These are phyloP conservation scores for Melanostigma gelatinosum DNA, from an alignment of 2,113 vertebrate genomes.

Conservation along the genomic window DNA sequence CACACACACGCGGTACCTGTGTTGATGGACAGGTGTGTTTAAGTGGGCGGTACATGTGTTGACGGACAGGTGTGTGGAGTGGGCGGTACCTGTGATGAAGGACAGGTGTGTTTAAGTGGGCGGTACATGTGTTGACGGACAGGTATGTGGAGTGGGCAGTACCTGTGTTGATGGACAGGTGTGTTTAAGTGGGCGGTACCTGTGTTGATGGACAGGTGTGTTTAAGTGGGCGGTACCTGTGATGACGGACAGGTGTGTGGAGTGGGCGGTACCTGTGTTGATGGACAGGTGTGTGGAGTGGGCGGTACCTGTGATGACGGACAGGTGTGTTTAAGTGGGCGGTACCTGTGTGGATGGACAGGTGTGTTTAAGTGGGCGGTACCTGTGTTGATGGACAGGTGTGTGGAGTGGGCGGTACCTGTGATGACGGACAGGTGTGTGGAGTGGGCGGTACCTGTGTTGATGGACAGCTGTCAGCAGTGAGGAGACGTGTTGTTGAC, in stretches of 20 bases:
- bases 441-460: conserved; percentile 38
- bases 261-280: not conserved
- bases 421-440: not conserved
- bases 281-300: not conserved
- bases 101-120: not conserved
- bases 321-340: not conserved
- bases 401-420: not conserved
- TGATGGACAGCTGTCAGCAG: conserved; percentile 85
- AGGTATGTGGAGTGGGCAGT: not conserved
- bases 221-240: too few relatives aligned
- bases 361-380: not conserved
- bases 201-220: too few relatives aligned
- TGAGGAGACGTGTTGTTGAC: conserved; percentile 78
- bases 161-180: not conserved
- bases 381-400: not conserved
- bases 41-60: too few relatives aligned
- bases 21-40: not conserved
- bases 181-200: not conserved
- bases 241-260: not conserved
- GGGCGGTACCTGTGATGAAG: not conserved
- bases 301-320: not conserved
- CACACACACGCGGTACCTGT: not conserved
- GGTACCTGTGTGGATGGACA: not conserved
- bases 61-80: not conserved
- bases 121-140: not conserved